phyloP scores from a whole-genome alignment of 2,113 vertebrate species.

The Piprites chloris region DNA sequence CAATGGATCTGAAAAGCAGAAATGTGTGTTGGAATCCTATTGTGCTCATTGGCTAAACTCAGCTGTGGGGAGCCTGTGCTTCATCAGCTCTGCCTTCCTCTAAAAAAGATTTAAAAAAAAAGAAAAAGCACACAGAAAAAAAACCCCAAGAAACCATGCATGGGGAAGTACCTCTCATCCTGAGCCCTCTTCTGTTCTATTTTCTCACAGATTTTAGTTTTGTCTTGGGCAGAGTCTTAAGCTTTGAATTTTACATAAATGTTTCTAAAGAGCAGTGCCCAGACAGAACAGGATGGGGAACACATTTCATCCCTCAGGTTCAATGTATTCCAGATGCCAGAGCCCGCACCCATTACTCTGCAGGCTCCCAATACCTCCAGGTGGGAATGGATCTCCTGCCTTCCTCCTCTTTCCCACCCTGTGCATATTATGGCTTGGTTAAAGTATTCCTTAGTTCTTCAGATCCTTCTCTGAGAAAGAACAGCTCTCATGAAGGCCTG shows the following conservation, averaged over 20 bases:
- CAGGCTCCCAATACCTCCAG: neutral
- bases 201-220: neutral
- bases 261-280: neutral
- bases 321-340: neutral
- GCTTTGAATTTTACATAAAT: neutral
- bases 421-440: neutral
- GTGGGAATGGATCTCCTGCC: neutral
- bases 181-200: neutral
- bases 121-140: neutral
- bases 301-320: neutral
- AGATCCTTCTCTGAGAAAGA: neutral
- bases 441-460: neutral
- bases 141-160: neutral
- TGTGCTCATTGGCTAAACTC: neutral
- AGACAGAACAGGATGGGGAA: neutral
- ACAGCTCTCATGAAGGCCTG: neutral
- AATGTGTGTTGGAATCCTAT: neutral
- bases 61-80: neutral
- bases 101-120: neutral
- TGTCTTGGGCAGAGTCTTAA: neutral
- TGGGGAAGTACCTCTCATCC: neutral
- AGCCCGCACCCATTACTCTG: neutral
- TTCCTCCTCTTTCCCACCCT: neutral
- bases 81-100: neutral
- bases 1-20: conserved; percentile 10